A percentile compares a stretch with the other conserved stretches of the same genome.
phyloP scores from a whole-genome alignment of 2,113 vertebrate species.

The Hemiprocne comata region DNA sequence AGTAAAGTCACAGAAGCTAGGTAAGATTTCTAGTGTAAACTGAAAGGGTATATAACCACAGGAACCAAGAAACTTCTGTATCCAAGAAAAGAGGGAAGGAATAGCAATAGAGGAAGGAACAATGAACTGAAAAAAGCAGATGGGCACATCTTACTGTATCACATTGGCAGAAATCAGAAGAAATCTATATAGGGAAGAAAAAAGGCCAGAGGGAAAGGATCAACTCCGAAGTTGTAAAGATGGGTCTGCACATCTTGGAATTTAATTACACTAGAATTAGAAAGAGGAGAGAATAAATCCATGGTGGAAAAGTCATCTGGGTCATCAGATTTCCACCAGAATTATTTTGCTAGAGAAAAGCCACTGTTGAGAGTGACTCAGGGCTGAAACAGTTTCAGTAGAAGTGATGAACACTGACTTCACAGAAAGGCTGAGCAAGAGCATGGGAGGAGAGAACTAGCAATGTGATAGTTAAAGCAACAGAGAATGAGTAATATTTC shows the following conservation, averaged over 20 bases:
- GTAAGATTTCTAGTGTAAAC: not conserved
- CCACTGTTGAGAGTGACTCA: not conserved
- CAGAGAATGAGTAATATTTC: slow-evolving; percentile 30
- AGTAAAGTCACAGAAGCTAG: not conserved
- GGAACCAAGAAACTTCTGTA: not conserved
- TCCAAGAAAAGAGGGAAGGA: not conserved
- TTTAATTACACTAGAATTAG: not conserved
- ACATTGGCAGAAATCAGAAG: not conserved
- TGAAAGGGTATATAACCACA: not conserved
- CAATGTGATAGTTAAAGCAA: slow-evolving; percentile 15
- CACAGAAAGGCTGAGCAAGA: not conserved
- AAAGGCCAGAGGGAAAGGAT: not conserved
- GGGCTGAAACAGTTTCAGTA: not conserved
- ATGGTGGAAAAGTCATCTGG: not conserved
- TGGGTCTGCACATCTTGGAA: not conserved
- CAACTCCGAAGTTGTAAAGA: not conserved
- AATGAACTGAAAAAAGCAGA: not conserved
- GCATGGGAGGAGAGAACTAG: not conserved
- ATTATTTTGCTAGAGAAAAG: not conserved
- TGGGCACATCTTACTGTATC: not conserved
- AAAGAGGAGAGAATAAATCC: not conserved
- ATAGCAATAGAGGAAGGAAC: not conserved
- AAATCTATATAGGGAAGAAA: not conserved
- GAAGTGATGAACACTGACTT: too few relatives aligned
- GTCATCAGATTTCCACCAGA: not conserved